Evolutionary conservation across 2,113 vertebrate genomes (phyloP), one percentile per base, ranked within the genome.

Genomic region (Actenoides lindsayi): DNA sequence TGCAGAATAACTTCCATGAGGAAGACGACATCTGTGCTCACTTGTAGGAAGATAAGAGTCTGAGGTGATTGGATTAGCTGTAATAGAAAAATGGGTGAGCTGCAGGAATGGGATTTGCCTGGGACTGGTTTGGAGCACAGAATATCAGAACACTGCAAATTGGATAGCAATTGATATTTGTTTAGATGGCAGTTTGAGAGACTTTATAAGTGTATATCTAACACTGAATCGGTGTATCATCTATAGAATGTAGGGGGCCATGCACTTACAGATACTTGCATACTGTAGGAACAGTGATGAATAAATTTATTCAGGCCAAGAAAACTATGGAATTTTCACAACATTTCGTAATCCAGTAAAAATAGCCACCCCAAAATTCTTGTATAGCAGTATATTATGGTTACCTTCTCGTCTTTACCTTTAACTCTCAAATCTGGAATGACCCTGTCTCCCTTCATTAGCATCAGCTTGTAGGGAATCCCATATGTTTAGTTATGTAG

Each of bases 81-180:
- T 94, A 93, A 95, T 87, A 87, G 93, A 94, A 97, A 96, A 96
- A 96, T 96, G 93, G n/a, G 44, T 76, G 81, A 95, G 67, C 87
- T 94, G 93, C 2, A 1, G 78, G 15, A 56, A 91, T 69, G 78
- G 78, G 91, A 95, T 91, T 94, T 7, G 5, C 70, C 63, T 24
- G 68, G 82, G 35, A 76, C 74, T 85, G 78, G 76, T 96, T 89
- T 57, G 24, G 44, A 95, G 71, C 56, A 89, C 19, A 54, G 59
- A 75, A 68, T 71, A 70, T 86, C 62, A 39, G 48, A 64, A 39
- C 56, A 53, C 78, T 92, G 75, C 51, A 91, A 93, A 91, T 86
- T 56, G 60, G 59, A 65, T 68, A 74, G 71, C 59, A 80, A 70
- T 78, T 84, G 11, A 59, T 78, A 46, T 19, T 64, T 75, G 13